Base-by-base conservation (phyloP, 2,113 vertebrate genomes). In the Phaethon lepturus region DNA sequence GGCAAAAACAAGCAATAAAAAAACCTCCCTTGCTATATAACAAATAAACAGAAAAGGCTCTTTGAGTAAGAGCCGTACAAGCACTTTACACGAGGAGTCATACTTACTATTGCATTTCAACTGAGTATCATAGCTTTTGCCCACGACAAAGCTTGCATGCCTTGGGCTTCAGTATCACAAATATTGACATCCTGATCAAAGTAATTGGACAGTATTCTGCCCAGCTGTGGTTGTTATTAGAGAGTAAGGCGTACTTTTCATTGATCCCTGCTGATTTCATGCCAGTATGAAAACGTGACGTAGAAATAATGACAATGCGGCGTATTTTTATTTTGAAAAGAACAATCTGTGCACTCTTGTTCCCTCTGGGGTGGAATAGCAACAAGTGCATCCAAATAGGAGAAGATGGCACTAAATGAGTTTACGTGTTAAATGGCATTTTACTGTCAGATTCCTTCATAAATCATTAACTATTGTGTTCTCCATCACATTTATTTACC, bases 141-240 rank as follows among this genome's bases (percentile, higher is more conserved):
- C 40, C 28, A 6, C 67, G 58, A 47, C 15, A 77, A 81, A 92
- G 14, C 53, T 52, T 75, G 17, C 26, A 42, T 38, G 58, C 9
- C 69, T 94, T 62, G 49, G 67, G 50, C 49, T 94, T 88, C 74
- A 45, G 5, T 79, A 82, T 87, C 67, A 52, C 77, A 94, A 79
- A 79, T 85, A 79, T 53, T 96, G 93, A 88, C 53, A 49, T 53
- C 71, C 67, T 93, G 77, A 88, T 94, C 62, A 93, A 88, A 96
- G n/a, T 79, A 94, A 90, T 60, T 75, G 90, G 55, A 79, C 50
- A 50, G n/a, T 49, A 69, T 94, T 90, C 81, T 85, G 90, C 74
- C 71, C 6, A 40, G 38, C 67, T 88, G 63, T 86, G 83, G 23
- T 53, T 88, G 64, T 76, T 90, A 49, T 17, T 38, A 74, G 68